A percentile compares a stretch with the other conserved stretches of the same genome.
Evolutionary conservation across 2,888 invertebrate genomes (phyloP).

Genomic region (Lochmaea crataegi): DNA sequence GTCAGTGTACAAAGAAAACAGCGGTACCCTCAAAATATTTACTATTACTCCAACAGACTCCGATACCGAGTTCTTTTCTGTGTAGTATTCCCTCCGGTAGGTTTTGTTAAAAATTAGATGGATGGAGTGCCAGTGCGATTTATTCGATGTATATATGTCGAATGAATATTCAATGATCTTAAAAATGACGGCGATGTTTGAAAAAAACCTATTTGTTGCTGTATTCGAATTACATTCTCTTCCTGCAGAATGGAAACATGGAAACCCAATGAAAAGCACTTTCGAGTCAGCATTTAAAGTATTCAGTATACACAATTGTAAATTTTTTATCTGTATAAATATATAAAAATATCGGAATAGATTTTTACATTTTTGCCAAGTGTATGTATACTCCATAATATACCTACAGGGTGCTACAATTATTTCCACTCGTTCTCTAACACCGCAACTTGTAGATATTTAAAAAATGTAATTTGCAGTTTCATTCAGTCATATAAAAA

Average conservation of each 20-base stretch:
- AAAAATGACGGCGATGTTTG: conserved; percentile 24
- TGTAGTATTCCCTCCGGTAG: conserved; percentile 27
- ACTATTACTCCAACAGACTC: neutral
- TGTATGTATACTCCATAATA: no score
- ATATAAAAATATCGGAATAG: no score
- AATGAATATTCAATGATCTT: conserved; percentile 36
- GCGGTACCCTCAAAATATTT: neutral
- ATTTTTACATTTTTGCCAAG: no score
- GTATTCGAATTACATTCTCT: conserved; percentile 25
- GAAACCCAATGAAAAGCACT: conserved; percentile 11
- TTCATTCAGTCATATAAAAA: no score
- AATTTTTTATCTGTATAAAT: neutral
- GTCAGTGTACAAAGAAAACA: no score
- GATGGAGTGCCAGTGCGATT: conserved; percentile 32
- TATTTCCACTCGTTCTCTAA: no score
- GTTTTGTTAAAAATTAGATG: conserved; percentile 41
- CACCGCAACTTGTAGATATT: no score
- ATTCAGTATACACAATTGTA: neutral
- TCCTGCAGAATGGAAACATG: conserved; percentile 13
- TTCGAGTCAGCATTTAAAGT: neutral
- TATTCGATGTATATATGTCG: conserved; percentile 36
- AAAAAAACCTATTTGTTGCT: conserved; percentile 28
- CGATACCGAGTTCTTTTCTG: conserved; percentile 2
- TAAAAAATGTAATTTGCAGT: no score
- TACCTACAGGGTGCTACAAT: no score